A percentile compares a stretch with the other conserved stretches of the same genome.
phyloP scores from a whole-genome alignment of 2,113 vertebrate genomes.

The Recurvirostra avosetta region DNA sequence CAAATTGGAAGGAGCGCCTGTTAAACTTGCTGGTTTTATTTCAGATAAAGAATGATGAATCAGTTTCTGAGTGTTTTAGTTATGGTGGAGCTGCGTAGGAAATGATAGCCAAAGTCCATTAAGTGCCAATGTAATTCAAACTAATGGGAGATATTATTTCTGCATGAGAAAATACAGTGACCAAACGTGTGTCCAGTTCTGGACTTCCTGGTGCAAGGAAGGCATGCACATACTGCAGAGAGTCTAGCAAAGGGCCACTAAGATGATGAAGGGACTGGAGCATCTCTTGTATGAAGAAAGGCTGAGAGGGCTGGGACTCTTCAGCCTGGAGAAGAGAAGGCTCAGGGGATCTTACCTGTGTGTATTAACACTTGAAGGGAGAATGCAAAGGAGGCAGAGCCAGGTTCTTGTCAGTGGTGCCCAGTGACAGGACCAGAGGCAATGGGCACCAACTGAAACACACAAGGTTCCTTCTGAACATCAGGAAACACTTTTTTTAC shows the following conservation, averaged over 20 bases:
- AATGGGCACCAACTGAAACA: accelerated
- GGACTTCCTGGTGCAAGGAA: background rate
- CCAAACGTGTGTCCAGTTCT: background rate
- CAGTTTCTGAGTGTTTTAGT: background rate
- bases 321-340: background rate
- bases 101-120: background rate
- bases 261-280: background rate
- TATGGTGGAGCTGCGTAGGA: background rate
- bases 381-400: background rate
- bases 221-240: background rate
- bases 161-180: background rate
- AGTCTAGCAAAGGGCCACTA: background rate
- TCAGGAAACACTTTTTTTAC: background rate
- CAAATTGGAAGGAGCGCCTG: background rate
- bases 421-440: background rate
- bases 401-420: background rate
- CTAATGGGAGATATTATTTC: background rate
- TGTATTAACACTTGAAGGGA: background rate
- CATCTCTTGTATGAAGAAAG: background rate
- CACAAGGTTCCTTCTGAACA: background rate
- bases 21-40: background rate
- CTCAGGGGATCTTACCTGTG: background rate
- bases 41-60: background rate
- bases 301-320: background rate
- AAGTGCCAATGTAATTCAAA: background rate